Evolutionary conservation across 2,797 vertebrate species (phyloP), one percentile per base, ranked within the genome.

Genomic region (Gallinago stenura): DNA sequence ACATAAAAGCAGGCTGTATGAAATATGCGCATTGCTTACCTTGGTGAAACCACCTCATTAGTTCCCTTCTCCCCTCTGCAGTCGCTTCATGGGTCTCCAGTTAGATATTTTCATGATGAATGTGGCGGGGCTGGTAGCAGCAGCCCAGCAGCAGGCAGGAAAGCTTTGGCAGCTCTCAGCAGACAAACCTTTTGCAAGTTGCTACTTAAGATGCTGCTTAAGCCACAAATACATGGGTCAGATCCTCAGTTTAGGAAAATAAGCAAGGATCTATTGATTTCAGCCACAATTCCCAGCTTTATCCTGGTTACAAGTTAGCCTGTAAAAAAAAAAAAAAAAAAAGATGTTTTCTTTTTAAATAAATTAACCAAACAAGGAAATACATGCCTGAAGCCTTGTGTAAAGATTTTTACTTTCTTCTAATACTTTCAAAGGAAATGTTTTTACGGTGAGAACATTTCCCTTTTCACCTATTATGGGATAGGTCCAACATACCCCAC

Each of bases 11-110:
- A 66, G 62, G 41, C 88, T 64, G 48, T 22, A 79, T 88, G 95
- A 94, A 93, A 96, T 83, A 94, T 24, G 81, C 20, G 3, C 75
- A 8, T 64, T 87, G 88, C 86, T 95, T 95, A 89, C 95, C 86
- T 90, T 78, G 75, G 88, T 92, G 95, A 95, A 97, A 77, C 68
- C 71, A 92, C 41, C 86, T 93, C 86, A 82, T 94, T 89, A 94
- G 94, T 71, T 90, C 60, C 43, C 64, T 90, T 89, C 90, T 87
- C 62, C 78, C 73, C 65, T 96, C 87, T 37, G 76, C 82, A 90
- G 75, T 15, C 0, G 0, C 88, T 93, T 93, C 91, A 83, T 75
- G 78, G 83, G 33, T 89, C 90, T 95, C 90, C 78, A 89, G 91
- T 94, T 87, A 51, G 37, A 5, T 37, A 62, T 95, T 93, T 85